These are phyloP conservation scores for Amiota mariae DNA, from an alignment of 2,888 invertebrate species.

Conservation along the genomic window DNA sequence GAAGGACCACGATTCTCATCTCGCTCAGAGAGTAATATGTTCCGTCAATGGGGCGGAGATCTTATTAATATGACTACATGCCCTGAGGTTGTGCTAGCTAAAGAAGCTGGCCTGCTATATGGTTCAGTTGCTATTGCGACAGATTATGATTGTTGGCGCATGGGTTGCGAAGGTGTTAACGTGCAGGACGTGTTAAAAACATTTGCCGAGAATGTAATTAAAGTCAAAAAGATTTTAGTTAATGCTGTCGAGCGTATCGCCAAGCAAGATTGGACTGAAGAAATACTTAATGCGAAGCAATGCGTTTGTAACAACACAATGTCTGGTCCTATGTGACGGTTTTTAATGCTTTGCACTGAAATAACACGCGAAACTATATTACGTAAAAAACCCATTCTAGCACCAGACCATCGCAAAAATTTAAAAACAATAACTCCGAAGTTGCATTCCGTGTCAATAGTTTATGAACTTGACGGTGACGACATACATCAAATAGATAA, in stretches of 20 bases:
- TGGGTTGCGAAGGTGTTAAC: constrained; percentile 79
- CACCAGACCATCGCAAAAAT: constrained; percentile 37
- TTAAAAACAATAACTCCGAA: constrained; percentile 46
- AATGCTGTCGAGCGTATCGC: constrained; percentile 83
- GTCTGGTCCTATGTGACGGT: constrained; percentile 66
- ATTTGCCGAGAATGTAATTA: constrained; percentile 85
- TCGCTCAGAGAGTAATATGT: constrained; percentile 92
- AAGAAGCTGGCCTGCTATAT: constrained; percentile 95
- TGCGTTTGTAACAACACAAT: constrained; percentile 69
- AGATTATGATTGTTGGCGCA: constrained; percentile 98
- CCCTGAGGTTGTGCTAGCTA: constrained; percentile 95
- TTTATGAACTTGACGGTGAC: constrained; percentile 54
- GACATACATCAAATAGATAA: too few species aligned
- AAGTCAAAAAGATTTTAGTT: constrained; percentile 83
- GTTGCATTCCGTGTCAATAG: constrained; percentile 60
- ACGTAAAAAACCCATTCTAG: constrained; percentile 46
- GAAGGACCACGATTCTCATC: constrained; percentile 96
- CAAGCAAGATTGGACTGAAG: constrained; percentile 80
- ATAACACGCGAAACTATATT: constrained; percentile 60
- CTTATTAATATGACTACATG: constrained; percentile 97
- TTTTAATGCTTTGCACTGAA: constrained; percentile 62
- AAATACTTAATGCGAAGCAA: constrained; percentile 77
- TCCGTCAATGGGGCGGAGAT: constrained; percentile 89
- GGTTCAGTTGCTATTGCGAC: constrained; percentile 95
- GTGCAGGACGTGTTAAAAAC: constrained; percentile 84